Conservation (phyloP, 92 coral and sea anemone genomes). For the Desmophyllum pertusum region DNA sequence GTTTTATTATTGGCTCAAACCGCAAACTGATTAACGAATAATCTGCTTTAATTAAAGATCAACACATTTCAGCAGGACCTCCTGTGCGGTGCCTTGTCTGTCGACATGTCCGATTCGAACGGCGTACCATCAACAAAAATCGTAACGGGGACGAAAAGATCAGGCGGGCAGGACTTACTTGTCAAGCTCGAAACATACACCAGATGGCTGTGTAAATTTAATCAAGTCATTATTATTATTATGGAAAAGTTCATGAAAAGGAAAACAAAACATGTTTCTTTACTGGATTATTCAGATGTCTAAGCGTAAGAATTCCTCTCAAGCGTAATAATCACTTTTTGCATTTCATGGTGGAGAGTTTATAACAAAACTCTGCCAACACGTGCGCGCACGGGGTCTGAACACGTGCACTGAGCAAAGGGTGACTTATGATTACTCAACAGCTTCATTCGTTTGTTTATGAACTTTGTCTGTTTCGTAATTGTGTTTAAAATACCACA, state of each 20-base stretch:
- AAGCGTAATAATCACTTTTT: neutral
- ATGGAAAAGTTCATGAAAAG: neutral
- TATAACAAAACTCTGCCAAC: too few relatives aligned
- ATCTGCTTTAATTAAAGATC: constrained; percentile 24
- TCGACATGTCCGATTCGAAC: neutral
- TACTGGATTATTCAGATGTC: constrained; percentile 7
- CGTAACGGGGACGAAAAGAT: neutral
- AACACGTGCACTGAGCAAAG: neutral
- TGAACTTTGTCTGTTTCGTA: constrained; percentile 6
- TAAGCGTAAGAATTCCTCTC: constrained; percentile 32
- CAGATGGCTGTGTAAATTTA: too few relatives aligned
- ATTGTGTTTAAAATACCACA: constrained; percentile 26
- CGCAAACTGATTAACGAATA: constrained; percentile 35
- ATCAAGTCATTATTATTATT: too few relatives aligned
- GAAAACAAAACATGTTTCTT: neutral
- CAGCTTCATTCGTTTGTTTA: neutral
- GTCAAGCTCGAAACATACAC: neutral
- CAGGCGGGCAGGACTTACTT: neutral
- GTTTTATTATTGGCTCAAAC: constrained; percentile 24
- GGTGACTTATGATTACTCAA: neutral
- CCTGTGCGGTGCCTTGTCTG: constrained; percentile 33
- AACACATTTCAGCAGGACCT: constrained; percentile 37
- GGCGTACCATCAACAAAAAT: neutral
- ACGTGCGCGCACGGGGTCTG: too few relatives aligned
- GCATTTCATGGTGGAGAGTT: neutral